Evolutionary conservation across 2,888 invertebrate species (phyloP).

Genomic region (Julus scandinavius): DNA sequence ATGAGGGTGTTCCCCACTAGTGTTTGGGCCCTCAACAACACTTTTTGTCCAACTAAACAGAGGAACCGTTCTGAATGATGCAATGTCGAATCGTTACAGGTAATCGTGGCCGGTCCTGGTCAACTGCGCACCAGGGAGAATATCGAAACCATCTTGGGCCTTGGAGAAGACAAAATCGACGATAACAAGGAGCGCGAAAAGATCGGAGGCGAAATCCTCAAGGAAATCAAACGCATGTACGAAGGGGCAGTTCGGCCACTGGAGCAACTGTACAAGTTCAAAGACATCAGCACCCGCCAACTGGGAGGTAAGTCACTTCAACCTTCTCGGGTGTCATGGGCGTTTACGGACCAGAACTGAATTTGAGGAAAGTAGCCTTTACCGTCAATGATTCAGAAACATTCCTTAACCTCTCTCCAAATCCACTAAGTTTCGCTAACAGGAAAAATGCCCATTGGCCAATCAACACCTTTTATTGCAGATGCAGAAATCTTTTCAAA

Average conservation of each 20-base stretch:
- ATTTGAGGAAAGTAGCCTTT: no score
- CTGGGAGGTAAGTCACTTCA: constrained; percentile 73
- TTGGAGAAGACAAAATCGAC: constrained; percentile 79
- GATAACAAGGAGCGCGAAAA: constrained; percentile 77
- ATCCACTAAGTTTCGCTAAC: no score
- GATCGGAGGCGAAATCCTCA: constrained; percentile 78
- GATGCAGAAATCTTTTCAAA: constrained; percentile 96
- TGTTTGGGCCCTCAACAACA: background rate
- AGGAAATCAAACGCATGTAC: constrained; percentile 85
- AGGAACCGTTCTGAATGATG: background rate
- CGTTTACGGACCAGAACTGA: background rate
- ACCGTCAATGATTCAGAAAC: no score
- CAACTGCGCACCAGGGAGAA: constrained; percentile 83
- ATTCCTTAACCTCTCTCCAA: no score
- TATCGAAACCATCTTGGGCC: constrained; percentile 80
- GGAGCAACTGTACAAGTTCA: constrained; percentile 89
- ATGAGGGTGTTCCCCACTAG: background rate
- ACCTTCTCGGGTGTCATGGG: constrained; percentile 47
- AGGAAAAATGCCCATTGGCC: no score
- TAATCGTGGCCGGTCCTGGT: constrained; percentile 75
- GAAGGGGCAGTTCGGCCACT: constrained; percentile 89
- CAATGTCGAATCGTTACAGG: constrained; percentile 51
- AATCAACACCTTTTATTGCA: constrained; percentile 58
- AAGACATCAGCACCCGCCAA: constrained; percentile 89
- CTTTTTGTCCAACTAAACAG: no score